Evolutionary conservation across 2,113 vertebrate species (phyloP).

Genomic region (Alosa alosa): DNA sequence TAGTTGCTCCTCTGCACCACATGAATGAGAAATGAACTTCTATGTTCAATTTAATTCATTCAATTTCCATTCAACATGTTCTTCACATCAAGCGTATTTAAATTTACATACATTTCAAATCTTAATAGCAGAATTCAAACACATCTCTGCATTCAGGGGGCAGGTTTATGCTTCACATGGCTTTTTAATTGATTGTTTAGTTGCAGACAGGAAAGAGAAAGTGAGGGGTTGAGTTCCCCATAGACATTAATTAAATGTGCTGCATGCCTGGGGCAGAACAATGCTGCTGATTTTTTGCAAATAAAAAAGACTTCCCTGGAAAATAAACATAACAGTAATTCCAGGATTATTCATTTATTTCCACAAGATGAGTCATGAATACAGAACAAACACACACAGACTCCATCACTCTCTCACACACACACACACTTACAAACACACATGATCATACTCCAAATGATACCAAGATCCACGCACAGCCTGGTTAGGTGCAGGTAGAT

Average conservation of each 20-base stretch:
- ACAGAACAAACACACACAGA: background rate
- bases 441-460: too few relatives aligned
- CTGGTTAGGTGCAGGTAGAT: too few relatives aligned
- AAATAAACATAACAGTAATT: background rate
- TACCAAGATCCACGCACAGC: too few relatives aligned
- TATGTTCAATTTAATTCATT: too few relatives aligned
- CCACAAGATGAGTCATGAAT: background rate
- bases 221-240: background rate
- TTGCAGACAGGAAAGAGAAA: background rate
- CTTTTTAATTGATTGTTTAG: background rate
- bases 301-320: background rate
- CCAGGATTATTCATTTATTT: background rate
- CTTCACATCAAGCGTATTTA: too few relatives aligned
- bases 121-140: background rate
- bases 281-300: background rate
- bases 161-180: background rate
- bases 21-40: too few relatives aligned
- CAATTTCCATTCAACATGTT: too few relatives aligned
- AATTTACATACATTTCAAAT: too few relatives aligned
- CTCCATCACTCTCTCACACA: background rate
- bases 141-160: background rate
- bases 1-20: too few relatives aligned
- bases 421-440: background rate
- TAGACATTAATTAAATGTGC: background rate
- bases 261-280: background rate